Percentiles rank a stretch among this genome's conserved stretches.
phyloP scores from a whole-genome alignment of 2,797 vertebrate species.

The Notolepis coatsorum region DNA sequence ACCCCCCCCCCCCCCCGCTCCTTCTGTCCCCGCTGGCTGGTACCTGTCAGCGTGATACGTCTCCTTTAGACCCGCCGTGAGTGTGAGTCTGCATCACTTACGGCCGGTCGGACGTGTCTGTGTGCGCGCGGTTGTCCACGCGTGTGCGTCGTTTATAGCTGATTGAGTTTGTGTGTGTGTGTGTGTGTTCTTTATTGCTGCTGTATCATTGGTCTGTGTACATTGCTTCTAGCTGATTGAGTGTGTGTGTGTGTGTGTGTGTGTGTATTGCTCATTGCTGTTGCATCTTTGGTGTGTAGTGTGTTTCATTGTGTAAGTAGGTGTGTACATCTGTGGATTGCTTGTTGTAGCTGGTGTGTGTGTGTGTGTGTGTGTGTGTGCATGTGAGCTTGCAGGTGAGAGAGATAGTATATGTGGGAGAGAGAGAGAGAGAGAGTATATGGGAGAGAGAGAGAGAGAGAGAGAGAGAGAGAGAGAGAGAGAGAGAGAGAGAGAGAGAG shows the following conservation, averaged over 20 bases:
- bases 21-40: constrained; percentile 56
- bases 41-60: constrained; percentile 50
- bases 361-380: constrained; percentile 16
- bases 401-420: too few species aligned
- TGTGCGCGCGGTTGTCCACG: too few species aligned
- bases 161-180: background rate
- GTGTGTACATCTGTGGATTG: background rate
- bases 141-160: background rate
- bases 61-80: constrained; percentile 38
- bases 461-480: constrained; percentile 7
- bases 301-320: background rate
- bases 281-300: too few species aligned
- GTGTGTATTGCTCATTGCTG: too few species aligned
- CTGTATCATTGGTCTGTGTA: background rate
- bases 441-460: too few species aligned
- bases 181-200: background rate
- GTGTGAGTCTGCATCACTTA: constrained; percentile 43
- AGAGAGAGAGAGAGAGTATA: too few species aligned
- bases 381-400: background rate
- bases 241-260: background rate
- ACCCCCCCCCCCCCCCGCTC: too few species aligned
- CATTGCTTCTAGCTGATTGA: background rate
- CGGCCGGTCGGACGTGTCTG: background rate
- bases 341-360: too few species aligned
- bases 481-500: background rate